These are phyloP conservation scores for Bemisia tabaci DNA, from an alignment of 1,140 invertebrate species.

Conservation along the genomic window DNA sequence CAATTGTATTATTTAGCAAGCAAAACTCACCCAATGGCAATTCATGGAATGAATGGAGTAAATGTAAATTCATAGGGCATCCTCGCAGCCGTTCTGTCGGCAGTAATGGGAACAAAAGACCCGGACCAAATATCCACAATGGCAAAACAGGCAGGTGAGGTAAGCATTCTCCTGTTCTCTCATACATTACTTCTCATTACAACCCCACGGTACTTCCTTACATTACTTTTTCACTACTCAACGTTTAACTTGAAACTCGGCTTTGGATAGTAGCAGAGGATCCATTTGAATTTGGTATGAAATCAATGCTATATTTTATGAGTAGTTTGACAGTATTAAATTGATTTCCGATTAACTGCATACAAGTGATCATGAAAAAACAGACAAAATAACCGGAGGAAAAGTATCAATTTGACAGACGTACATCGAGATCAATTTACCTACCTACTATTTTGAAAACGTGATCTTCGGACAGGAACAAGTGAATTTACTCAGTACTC, in stretches of 20 bases:
- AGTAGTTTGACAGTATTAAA: background rate
- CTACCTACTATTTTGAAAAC: background rate
- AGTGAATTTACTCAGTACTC: no score
- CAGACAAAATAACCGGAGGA: no score
- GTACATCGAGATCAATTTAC: background rate
- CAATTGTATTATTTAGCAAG: background rate
- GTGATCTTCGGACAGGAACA: no score
- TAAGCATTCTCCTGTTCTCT: constrained; percentile 37
- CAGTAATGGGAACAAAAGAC: constrained; percentile 74
- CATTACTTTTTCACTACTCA: no score
- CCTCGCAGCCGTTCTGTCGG: constrained; percentile 73
- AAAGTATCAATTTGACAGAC: background rate
- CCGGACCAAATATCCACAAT: constrained; percentile 75
- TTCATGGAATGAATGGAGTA: background rate
- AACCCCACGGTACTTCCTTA: no score
- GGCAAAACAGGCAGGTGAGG: constrained; percentile 86
- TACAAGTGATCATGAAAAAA: no score
- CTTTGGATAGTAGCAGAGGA: no score
- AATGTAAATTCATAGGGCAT: constrained; percentile 49
- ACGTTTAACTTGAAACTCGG: no score
- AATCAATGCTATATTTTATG: no score
- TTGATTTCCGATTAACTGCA: background rate
- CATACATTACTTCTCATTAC: constrained; percentile 5
- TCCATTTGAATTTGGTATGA: no score
- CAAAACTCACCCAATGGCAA: background rate